These are phyloP conservation scores for Dasysyrphus albostriatus DNA, from an alignment of 2,888 invertebrate species.

Conservation along the genomic window DNA sequence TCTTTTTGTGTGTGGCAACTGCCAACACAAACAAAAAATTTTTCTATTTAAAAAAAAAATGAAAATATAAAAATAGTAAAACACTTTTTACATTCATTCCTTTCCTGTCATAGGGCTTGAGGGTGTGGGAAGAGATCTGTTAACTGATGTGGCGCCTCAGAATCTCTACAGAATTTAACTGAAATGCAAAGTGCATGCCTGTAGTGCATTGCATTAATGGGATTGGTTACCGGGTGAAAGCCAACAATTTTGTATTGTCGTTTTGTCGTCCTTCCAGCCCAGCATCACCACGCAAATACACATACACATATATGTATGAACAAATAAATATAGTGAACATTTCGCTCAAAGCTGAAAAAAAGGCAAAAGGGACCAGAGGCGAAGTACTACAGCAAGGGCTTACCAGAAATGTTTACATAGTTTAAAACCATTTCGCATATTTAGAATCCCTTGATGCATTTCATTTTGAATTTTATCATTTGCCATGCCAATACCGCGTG, in stretches of 20 bases:
- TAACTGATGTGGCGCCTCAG: slow-evolving; percentile 31
- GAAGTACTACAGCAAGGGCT: slow-evolving; percentile 69
- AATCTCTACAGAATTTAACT: slow-evolving; percentile 58
- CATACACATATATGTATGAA: not conserved
- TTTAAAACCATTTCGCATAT: slow-evolving; percentile 75
- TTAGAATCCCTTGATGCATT: slow-evolving; percentile 74
- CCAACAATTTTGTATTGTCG: slow-evolving; percentile 59
- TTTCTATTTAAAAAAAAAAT: slow-evolving; percentile 12
- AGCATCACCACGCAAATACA: slow-evolving; percentile 11
- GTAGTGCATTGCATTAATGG: slow-evolving; percentile 72
- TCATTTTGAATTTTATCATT: slow-evolving; percentile 73
- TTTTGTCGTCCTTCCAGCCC: not conserved
- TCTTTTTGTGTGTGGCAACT: slow-evolving; percentile 55
- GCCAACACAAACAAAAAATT: slow-evolving; percentile 50
- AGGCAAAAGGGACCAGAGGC: not conserved
- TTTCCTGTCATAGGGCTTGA: not conserved
- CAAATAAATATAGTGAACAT: not conserved
- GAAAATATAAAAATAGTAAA: slow-evolving; percentile 31
- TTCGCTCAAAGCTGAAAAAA: not conserved
- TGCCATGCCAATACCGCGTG: slow-evolving; percentile 60
- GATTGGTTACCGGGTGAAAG: slow-evolving; percentile 72
- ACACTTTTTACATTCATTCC: slow-evolving; percentile 47
- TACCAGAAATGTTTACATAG: slow-evolving; percentile 74
- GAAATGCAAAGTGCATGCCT: slow-evolving; percentile 70
- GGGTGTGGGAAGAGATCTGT: not conserved